phyloP scores from a whole-genome alignment of 2,888 invertebrate species.

The Pseudeuparius sepicola region DNA sequence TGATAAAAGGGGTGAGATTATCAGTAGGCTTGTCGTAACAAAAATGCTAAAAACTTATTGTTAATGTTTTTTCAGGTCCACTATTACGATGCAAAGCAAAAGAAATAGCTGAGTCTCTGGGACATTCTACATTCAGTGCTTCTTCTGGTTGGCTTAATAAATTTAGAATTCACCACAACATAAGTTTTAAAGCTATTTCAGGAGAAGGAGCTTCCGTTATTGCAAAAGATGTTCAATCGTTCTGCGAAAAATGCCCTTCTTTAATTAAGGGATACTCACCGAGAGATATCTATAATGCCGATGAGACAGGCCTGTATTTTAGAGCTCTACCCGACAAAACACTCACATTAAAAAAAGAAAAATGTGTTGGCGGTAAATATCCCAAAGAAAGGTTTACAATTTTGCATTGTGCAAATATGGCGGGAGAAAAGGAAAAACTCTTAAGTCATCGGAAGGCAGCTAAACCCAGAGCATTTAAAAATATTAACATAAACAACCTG shows the following conservation, averaged over 20 bases:
- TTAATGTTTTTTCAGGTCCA: slow-evolving; percentile 2
- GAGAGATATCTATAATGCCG: slow-evolving; percentile 11
- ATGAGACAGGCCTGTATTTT: slow-evolving; percentile 12
- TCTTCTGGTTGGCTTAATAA: slow-evolving; percentile 4
- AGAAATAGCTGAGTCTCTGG: slow-evolving; percentile 1
- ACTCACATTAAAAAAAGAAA: slow-evolving; percentile 9
- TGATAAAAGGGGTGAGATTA: too few species aligned
- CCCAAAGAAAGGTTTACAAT: slow-evolving; percentile 3
- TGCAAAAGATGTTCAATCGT: slow-evolving; percentile 2
- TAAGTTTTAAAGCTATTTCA: slow-evolving; percentile 11
- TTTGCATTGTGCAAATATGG: slow-evolving; percentile 11
- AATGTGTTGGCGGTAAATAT: slow-evolving; percentile 6
- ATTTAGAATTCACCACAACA: slow-evolving; percentile 11
- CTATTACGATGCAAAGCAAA: slow-evolving; percentile 1
- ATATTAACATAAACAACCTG: slow-evolving; percentile 11
- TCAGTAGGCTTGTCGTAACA: too few species aligned
- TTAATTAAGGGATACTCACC: slow-evolving; percentile 4
- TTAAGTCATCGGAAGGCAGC: slow-evolving; percentile 6
- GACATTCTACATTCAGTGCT: neutral
- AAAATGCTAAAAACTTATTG: too few species aligned
- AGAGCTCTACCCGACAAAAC: slow-evolving; percentile 8
- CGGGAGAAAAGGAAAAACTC: slow-evolving; percentile 9
- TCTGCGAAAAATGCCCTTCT: slow-evolving; percentile 8
- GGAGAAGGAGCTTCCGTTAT: slow-evolving; percentile 8
- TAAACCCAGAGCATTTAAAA: slow-evolving; percentile 7